Base-by-base conservation (phyloP, 92 coral and sea anemone genomes). In the Palythoa heliodiscus region DNA sequence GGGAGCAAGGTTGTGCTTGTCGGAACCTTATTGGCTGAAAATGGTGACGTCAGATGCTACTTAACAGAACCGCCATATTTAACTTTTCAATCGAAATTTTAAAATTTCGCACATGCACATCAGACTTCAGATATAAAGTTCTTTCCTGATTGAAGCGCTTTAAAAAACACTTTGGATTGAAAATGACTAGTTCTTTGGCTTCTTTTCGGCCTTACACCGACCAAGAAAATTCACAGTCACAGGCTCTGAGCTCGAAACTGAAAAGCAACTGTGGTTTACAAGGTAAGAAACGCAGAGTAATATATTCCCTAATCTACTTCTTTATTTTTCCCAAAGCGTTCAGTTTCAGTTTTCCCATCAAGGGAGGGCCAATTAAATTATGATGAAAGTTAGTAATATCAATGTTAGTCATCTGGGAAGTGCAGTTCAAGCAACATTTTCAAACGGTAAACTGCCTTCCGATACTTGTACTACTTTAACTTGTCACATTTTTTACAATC, bases 11-110 rank as follows among this genome's bases (percentile, higher is more conserved):
- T 43, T 43, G 48, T 7, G 50, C 50, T 43, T 35, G 13, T 6
- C 58, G 85, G 81, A 40, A 69, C 87, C 75, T 92, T 82, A 92
- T 92, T 92, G 95, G 95, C 70, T 83, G 23, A 66, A 25, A 15
- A 3, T 14, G 14, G 29, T 76, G 52, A 69, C 92, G 92, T 70
- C 84, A 75, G 63, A 82, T 67, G 61, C 91, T 48, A 16, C 23
- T 53, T 15, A 66, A 66, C 52, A 63, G 83, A 86, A 90, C 98
- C 95, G 97, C 98, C 93, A 91, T 88, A 81, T 93, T 95, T 91
- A 89, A 95, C 60, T 20, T 77, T 25, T 66, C 12, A 35, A 15
- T 11, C 7, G 38, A 14, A 5, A 74, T 74, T 37, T 55, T 22
- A n/a, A n/a, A n/a, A n/a, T n/a, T n/a, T n/a, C n/a, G n/a, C n/a